Evolutionary conservation across 1,140 invertebrate genomes (phyloP), one percentile per base, ranked within the genome.

Genomic region (Zophobas morio): DNA sequence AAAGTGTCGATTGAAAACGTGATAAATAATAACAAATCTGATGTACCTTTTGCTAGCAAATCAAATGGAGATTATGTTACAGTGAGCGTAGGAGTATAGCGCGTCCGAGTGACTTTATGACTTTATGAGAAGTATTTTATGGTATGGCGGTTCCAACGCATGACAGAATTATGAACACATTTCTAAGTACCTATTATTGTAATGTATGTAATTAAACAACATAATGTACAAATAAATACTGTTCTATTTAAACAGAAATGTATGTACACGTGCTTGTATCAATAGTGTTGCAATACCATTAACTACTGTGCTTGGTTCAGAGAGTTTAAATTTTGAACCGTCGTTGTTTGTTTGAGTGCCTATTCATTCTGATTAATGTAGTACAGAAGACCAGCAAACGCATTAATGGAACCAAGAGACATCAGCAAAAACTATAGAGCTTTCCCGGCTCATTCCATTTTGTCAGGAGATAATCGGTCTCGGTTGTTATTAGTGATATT

Each of bases 361-460:
- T 66, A 66, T 66, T 66, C 60, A 66, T 46, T 66, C 20, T 66
- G 20, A 39, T 34, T 66, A 42, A 66, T 66, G 60, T 66, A 66
- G 39, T 33, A 47, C 39, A 66, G 60, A 42, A 32, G n/a, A 39
- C n/a, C 60, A 42, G 35, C 20, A 32, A 66, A 66, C 37, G 60
- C 60, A 66, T 42, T 66, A 66, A 66, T 66, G 39, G 60, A 63
- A 36, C 57, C 49, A 63, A 37, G 35, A 63, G 57, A 6, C 49
- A 51, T 20, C 49, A 51, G 20, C 49, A 51, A 51, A 51, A 51
- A 51, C 49, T 20, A 2, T 2, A 51, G 20, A 51, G 49, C 20
- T 51, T 51, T 51, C 49, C 49, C 6, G 49, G 6, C 0, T 8
- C 49, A 51, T 51, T 20, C 49, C 49, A 51, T 2, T 51, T 51